phyloP scores from a whole-genome alignment of 2,888 invertebrate species.

The Ochropleura plecta region DNA sequence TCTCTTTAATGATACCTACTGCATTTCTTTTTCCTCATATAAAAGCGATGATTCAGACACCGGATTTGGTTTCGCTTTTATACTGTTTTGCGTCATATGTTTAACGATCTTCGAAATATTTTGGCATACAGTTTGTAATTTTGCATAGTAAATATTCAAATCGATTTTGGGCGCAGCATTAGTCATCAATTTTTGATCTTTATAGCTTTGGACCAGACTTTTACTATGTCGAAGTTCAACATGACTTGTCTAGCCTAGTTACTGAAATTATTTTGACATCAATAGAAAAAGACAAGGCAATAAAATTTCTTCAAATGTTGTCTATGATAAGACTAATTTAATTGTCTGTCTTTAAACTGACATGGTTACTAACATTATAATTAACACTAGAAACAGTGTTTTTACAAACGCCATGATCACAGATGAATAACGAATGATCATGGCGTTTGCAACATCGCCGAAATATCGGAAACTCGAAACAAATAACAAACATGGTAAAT shows the following conservation, averaged over 20 bases:
- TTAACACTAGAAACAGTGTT: no score
- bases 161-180: conserved; percentile 13
- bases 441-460: no score
- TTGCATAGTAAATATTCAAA: conserved; percentile 18
- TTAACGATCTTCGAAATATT: conserved; percentile 24
- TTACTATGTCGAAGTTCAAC: not conserved
- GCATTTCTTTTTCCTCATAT: conserved; percentile 42
- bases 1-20: not conserved
- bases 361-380: no score
- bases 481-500: no score
- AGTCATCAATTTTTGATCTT: not conserved
- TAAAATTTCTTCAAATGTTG: not conserved
- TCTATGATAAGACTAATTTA: no score
- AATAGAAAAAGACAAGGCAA: not conserved
- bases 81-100: conserved; percentile 22
- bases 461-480: no score
- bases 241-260: conserved; percentile 1
- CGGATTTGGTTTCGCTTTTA: not conserved
- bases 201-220: no score
- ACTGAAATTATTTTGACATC: not conserved
- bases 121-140: conserved; percentile 15
- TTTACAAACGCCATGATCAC: no score
- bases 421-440: no score
- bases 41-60: conserved; percentile 28
- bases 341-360: no score